A percentile compares a stretch with the other conserved stretches of the same genome.
Conservation (phyloP, 2,797 vertebrate species). For the Antrozous pallidus region DNA sequence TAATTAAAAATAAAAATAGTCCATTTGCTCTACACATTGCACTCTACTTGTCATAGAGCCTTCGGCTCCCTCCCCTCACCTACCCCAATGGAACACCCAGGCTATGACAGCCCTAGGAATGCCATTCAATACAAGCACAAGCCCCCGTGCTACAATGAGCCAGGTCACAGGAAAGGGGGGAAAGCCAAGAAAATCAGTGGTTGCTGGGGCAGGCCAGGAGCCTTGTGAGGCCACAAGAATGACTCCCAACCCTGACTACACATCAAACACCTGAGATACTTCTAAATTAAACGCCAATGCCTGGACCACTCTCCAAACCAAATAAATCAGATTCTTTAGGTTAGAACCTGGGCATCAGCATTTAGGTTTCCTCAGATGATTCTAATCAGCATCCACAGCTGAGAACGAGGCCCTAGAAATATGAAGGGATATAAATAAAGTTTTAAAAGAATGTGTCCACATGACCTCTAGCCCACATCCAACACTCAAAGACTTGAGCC, state of each 20-base stretch:
- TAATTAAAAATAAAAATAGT: background rate
- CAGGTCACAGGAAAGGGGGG: background rate
- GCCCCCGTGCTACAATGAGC: background rate
- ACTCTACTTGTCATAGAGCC: background rate
- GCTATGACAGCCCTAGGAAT: background rate
- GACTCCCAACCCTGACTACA: background rate
- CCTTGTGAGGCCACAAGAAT: background rate
- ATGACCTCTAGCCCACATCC: background rate
- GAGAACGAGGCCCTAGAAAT: background rate
- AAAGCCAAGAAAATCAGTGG: background rate
- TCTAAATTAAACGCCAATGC: background rate
- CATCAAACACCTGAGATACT: background rate
- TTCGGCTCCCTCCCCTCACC: background rate
- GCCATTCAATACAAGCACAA: background rate
- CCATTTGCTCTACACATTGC: background rate
- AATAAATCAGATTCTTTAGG: background rate
- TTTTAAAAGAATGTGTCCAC: background rate
- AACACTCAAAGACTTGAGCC: background rate
- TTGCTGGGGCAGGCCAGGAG: background rate
- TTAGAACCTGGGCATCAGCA: background rate
- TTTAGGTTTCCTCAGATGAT: background rate
- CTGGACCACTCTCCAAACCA: background rate
- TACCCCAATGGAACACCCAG: background rate
- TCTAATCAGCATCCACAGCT: accelerated
- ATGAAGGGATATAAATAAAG: background rate